Percentiles rank a stretch among this genome's conserved stretches.
Evolutionary conservation across 2,113 vertebrate species (phyloP).

Genomic region (Morone saxatilis): DNA sequence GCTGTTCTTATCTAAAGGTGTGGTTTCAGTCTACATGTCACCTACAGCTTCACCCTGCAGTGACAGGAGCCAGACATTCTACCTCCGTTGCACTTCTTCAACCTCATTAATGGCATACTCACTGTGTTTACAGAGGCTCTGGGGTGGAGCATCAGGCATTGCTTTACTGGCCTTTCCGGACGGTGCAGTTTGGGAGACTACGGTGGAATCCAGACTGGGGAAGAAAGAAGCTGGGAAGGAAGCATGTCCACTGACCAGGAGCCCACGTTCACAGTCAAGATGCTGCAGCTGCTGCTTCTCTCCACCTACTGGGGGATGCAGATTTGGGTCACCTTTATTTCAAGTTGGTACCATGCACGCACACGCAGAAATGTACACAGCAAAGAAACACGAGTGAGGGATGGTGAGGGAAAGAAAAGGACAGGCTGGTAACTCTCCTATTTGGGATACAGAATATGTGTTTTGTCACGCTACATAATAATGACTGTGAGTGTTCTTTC

Average conservation of each 20-base stretch:
- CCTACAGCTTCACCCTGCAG: neutral
- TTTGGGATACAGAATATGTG: too few relatives aligned
- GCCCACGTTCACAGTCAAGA: constrained; percentile 80
- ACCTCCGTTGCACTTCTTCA: neutral
- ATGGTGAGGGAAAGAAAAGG: neutral
- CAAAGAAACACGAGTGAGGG: neutral
- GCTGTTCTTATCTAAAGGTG: neutral
- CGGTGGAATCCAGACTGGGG: constrained; percentile 8
- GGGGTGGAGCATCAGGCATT: neutral
- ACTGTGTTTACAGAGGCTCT: constrained; percentile 24
- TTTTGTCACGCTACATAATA: too few relatives aligned
- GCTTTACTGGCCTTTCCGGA: neutral
- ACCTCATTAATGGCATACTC: neutral
- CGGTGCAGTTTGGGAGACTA: neutral
- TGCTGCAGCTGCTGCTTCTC: constrained; percentile 87
- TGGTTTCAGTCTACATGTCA: neutral
- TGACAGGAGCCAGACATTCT: neutral
- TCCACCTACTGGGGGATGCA: constrained; percentile 91
- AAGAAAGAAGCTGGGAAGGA: neutral
- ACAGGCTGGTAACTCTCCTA: neutral
- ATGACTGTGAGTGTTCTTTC: neutral
- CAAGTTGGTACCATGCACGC: constrained; percentile 73
- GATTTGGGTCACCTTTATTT: constrained; percentile 89
- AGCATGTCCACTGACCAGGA: constrained; percentile 81
- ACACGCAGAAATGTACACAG: neutral